These are phyloP conservation scores for Mesochorus sp. DNA, from an alignment of 2,888 invertebrate species.

Conservation along the genomic window DNA sequence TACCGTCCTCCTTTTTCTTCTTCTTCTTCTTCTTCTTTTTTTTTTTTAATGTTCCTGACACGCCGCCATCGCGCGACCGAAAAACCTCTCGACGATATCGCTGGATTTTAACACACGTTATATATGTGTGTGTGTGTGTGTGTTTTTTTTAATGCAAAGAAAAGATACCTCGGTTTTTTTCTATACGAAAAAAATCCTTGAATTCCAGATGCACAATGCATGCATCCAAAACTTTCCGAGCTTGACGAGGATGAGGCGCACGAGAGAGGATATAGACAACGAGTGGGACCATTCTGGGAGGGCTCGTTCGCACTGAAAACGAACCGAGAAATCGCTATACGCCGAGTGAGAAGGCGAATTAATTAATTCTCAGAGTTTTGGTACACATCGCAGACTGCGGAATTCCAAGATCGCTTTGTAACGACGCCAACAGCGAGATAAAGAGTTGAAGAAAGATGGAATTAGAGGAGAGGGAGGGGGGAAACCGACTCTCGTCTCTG, in stretches of 20 bases:
- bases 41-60: conserved; percentile 7
- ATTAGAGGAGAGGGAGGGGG: conserved; percentile 7
- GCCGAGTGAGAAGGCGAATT: conserved; percentile 39
- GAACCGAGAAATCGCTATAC: conserved; percentile 16
- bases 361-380: conserved; percentile 63
- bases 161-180: conserved; percentile 20
- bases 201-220: conserved; percentile 27
- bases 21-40: not conserved
- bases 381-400: conserved; percentile 32
- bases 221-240: not conserved
- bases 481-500: conserved; percentile 16
- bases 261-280: conserved; percentile 14
- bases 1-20: conserved; percentile 65
- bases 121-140: too few species aligned
- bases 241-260: conserved; percentile 20
- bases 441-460: too few species aligned
- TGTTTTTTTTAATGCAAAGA: conserved; percentile 21
- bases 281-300: conserved; percentile 9
- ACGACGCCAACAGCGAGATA: conserved; percentile 43
- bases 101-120: conserved; percentile 2
- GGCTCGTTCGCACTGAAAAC: conserved; percentile 54
- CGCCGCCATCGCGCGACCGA: conserved; percentile 73
- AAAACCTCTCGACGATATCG: conserved; percentile 3
- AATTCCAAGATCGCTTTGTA: conserved; percentile 60
- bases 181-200: not conserved